These are phyloP conservation scores for Lucilia cuprina DNA, from an alignment of 1,140 invertebrate genomes.

Conservation along the genomic window DNA sequence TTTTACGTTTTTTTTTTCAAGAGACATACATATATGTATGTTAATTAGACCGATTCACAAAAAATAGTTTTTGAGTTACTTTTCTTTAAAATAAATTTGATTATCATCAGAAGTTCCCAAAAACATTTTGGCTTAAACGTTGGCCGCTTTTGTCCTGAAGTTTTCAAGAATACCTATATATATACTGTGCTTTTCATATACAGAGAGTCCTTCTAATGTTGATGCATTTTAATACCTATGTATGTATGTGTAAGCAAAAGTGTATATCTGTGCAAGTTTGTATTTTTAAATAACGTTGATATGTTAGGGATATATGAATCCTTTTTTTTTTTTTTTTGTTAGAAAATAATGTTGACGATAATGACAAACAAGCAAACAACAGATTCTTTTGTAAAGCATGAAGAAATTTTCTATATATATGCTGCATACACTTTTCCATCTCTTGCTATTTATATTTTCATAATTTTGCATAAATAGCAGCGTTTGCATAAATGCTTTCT, in stretches of 20 bases:
- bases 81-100: too few species aligned
- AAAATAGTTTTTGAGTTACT: too few species aligned
- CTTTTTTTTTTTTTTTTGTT: not conserved
- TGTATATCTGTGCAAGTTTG: not conserved
- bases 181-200: too few species aligned
- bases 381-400: not conserved
- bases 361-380: conserved; percentile 23
- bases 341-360: conserved; percentile 25
- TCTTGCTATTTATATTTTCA: not conserved
- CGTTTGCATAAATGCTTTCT: conserved; percentile 4
- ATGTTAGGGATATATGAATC: not conserved
- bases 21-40: not conserved
- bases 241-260: not conserved
- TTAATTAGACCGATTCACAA: not conserved
- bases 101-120: too few species aligned
- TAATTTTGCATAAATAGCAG: conserved; percentile 11
- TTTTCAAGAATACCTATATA: too few species aligned
- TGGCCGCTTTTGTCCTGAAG: too few species aligned
- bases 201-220: too few species aligned
- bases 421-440: too few species aligned
- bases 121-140: too few species aligned
- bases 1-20: not conserved
- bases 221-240: not conserved
- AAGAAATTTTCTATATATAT: not conserved
- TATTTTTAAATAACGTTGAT: not conserved